Conservation (phyloP, 2,113 vertebrate species). For the Equus przewalskii region DNA sequence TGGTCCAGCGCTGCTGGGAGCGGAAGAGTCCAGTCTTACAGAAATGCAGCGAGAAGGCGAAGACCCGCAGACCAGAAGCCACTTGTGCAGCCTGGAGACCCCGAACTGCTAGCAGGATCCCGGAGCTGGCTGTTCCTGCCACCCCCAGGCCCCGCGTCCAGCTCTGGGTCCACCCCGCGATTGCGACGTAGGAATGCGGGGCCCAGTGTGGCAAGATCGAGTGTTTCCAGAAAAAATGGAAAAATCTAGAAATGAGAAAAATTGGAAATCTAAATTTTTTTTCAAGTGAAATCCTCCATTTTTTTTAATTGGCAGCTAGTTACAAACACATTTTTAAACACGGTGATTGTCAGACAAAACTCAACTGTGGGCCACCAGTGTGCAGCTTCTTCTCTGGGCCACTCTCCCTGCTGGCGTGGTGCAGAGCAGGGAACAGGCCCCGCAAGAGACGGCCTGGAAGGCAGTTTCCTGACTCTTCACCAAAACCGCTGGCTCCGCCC, state of each 20-base stretch:
- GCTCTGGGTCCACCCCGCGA: neutral
- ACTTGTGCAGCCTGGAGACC: neutral
- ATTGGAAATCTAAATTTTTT: neutral
- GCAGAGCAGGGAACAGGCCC: neutral
- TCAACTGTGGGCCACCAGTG: neutral
- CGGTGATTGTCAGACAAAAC: neutral
- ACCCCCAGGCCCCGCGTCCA: neutral
- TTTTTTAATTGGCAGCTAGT: neutral
- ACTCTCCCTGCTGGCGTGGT: neutral
- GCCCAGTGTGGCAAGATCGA: neutral
- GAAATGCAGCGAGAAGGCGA: neutral
- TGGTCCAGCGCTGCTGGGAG: rapidly evolving
- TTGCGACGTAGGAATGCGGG: neutral
- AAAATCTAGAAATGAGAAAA: neutral
- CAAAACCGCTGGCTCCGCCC: neutral
- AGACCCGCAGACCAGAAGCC: neutral
- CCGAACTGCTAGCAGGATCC: no score
- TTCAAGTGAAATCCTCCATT: neutral
- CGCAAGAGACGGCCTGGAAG: neutral
- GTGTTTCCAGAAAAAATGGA: neutral
- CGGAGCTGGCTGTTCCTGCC: neutral
- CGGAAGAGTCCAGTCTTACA: neutral
- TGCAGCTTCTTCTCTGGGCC: neutral
- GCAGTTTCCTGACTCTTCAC: neutral
- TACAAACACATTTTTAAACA: neutral